A percentile compares a stretch with the other conserved stretches of the same genome.
These are phyloP conservation scores for Eristalis arbustorum DNA, from an alignment of 2,888 invertebrate genomes.

Conservation along the genomic window DNA sequence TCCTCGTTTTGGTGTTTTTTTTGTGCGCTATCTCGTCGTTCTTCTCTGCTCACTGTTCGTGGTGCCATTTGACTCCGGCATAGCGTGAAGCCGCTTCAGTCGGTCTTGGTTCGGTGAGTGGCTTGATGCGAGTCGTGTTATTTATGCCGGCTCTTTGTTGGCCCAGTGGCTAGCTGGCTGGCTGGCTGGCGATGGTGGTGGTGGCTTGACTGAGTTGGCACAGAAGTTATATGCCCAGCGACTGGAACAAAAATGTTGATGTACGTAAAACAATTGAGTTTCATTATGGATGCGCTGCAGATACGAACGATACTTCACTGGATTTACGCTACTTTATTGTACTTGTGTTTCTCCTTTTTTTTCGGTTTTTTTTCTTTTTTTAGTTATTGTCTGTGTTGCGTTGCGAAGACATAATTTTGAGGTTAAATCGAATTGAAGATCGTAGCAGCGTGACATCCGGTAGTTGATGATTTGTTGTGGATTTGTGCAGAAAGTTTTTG, in stretches of 20 bases:
- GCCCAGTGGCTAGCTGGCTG: conserved; percentile 10
- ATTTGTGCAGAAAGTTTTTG: neutral
- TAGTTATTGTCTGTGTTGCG: neutral
- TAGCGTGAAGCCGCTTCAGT: conserved; percentile 53
- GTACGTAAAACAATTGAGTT: conserved; percentile 60
- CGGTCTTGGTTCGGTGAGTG: conserved; percentile 59
- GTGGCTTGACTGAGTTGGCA: conserved; percentile 2
- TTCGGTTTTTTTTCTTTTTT: neutral
- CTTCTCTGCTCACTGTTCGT: conserved; percentile 10
- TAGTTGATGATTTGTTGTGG: neutral
- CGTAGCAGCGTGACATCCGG: conserved; percentile 34
- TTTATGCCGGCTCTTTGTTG: conserved; percentile 56
- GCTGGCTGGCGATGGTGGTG: neutral
- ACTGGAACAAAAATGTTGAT: conserved; percentile 61
- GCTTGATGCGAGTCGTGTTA: conserved; percentile 59
- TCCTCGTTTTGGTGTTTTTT: neutral
- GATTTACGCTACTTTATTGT: neutral
- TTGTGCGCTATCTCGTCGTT: neutral
- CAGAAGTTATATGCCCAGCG: conserved; percentile 49
- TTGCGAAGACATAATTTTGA: conserved; percentile 4
- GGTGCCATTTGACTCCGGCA: conserved; percentile 56
- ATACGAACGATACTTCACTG: conserved; percentile 22
- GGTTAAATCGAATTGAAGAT: conserved; percentile 12
- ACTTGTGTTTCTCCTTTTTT: neutral
- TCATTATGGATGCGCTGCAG: conserved; percentile 50